Percentiles rank a stretch among this genome's conserved stretches.
phyloP scores from a whole-genome alignment of 2,888 invertebrate species.

The Mactromeris polynyma region DNA sequence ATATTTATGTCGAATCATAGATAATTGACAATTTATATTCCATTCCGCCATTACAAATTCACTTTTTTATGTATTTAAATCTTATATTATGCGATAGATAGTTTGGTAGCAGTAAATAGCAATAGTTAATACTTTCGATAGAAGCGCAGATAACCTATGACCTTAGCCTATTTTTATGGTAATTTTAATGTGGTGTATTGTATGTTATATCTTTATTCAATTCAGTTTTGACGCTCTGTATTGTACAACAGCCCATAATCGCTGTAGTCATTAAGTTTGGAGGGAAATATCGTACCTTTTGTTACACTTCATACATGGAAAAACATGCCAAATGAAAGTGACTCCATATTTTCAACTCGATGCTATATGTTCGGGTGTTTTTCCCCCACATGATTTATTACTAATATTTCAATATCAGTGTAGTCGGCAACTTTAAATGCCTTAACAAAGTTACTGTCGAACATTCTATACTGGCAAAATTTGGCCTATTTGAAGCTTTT shows the following conservation, averaged over 20 bases:
- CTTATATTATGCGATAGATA: background rate
- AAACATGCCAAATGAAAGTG: too few relatives aligned
- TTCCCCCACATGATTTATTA: too few relatives aligned
- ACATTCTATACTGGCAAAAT: too few relatives aligned
- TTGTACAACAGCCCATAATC: background rate
- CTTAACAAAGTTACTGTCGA: too few relatives aligned
- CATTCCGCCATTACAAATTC: background rate
- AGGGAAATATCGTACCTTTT: background rate
- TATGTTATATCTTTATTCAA: background rate
- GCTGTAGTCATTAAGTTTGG: background rate
- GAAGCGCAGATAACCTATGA: background rate
- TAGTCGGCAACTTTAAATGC: too few relatives aligned
- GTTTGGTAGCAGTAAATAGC: background rate
- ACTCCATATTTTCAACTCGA: too few relatives aligned
- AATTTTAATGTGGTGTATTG: background rate
- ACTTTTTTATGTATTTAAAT: background rate
- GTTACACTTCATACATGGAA: too few relatives aligned
- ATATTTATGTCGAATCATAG: background rate
- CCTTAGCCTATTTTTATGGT: background rate
- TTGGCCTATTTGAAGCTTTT: too few relatives aligned
- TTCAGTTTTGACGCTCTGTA: background rate
- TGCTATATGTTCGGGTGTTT: too few relatives aligned
- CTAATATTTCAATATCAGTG: too few relatives aligned
- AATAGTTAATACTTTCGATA: background rate
- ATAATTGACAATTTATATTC: constrained; percentile 15